Conservation (phyloP, 30 jellyfish, hydroid and myxozoan genomes). For the Aurelia sp. region DNA sequence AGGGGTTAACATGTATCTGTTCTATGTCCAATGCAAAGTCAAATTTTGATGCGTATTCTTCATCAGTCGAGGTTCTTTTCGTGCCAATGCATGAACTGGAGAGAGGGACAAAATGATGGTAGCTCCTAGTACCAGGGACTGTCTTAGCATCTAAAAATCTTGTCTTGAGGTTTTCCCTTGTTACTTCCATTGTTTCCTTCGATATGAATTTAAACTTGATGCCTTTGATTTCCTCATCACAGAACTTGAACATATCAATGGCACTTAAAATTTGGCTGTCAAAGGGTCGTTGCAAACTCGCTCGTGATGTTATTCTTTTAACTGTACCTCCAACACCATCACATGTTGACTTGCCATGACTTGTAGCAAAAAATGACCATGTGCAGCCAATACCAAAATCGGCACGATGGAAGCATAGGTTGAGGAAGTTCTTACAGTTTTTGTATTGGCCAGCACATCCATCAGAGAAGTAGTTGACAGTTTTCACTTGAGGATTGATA, state of each 20-base stretch:
- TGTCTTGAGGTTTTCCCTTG: constrained; percentile 18
- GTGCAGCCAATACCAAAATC: constrained; percentile 70
- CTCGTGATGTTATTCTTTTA: constrained; percentile 63
- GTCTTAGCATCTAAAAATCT: constrained; percentile 61
- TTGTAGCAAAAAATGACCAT: constrained; percentile 77
- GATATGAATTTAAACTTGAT: constrained; percentile 45
- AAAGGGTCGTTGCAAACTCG: constrained; percentile 62
- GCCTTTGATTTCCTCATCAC: constrained; percentile 60
- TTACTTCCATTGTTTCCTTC: constrained; percentile 27
- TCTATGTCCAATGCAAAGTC: constrained; percentile 30
- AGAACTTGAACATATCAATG: constrained; percentile 26
- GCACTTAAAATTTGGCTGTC: constrained; percentile 55
- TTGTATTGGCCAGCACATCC: constrained; percentile 91
- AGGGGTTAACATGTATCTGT: background rate
- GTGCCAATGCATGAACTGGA: constrained; percentile 44
- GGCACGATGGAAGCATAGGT: constrained; percentile 59
- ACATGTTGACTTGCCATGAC: constrained; percentile 88
- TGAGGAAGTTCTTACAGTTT: constrained; percentile 61
- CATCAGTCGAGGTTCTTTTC: constrained; percentile 25
- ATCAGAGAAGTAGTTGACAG: constrained; percentile 66
- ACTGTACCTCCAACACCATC: constrained; percentile 88
- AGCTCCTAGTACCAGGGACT: constrained; percentile 71
- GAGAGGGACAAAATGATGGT: constrained; percentile 62
- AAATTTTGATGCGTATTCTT: constrained; percentile 25
- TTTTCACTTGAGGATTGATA: constrained; percentile 11